These are phyloP conservation scores for Falcunculus frontatus DNA, from an alignment of 2,113 vertebrate species.

Conservation along the genomic window DNA sequence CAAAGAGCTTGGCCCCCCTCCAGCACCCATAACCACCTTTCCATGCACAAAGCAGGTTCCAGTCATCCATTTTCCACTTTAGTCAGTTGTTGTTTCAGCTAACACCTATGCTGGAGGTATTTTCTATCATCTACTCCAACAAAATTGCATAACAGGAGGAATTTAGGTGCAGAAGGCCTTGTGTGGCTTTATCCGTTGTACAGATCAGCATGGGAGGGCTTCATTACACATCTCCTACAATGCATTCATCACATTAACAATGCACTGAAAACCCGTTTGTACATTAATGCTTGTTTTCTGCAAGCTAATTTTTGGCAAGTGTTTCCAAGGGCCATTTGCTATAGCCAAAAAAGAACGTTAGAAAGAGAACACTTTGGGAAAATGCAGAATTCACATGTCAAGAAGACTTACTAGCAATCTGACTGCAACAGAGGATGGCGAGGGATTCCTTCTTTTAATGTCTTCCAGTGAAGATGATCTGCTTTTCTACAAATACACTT, in stretches of 20 bases:
- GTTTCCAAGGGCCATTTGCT: neutral
- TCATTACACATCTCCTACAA: neutral
- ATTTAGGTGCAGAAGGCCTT: neutral
- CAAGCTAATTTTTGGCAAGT: neutral
- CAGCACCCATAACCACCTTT: neutral
- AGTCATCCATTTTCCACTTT: neutral
- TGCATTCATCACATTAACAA: neutral
- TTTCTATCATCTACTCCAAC: neutral
- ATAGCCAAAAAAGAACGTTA: neutral
- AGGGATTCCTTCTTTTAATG: neutral
- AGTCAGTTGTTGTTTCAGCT: neutral
- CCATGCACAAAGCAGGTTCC: neutral
- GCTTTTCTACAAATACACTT: neutral
- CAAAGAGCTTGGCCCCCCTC: neutral
- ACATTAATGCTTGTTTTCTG: neutral
- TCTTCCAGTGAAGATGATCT: neutral
- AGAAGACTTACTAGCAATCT: neutral
- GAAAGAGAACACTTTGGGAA: neutral
- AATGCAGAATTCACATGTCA: neutral
- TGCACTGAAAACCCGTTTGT: neutral
- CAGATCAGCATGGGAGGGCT: neutral
- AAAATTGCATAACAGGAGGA: neutral
- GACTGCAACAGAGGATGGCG: neutral
- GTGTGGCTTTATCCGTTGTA: neutral
- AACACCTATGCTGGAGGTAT: neutral